Percentiles rank a stretch among this genome's conserved stretches.
phyloP scores from a whole-genome alignment of 30 jellyfish, hydroid and myxozoan species.

The Mastigias papua region DNA sequence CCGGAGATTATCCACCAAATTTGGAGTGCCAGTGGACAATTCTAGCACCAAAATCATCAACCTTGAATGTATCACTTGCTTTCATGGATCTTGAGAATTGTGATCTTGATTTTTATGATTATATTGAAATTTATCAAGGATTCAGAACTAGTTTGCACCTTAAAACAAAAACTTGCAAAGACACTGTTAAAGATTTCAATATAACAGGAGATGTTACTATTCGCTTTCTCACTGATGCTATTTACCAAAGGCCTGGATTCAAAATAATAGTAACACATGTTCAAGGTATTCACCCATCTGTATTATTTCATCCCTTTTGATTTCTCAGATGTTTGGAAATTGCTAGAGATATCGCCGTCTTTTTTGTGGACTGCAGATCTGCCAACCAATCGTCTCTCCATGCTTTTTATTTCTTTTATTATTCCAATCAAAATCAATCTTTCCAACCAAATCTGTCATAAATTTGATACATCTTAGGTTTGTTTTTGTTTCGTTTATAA shows the following conservation, averaged over 20 bases:
- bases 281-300: neutral
- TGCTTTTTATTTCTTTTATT: too few species aligned
- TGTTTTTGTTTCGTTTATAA: too few species aligned
- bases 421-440: too few species aligned
- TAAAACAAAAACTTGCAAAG: neutral
- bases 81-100: constrained; percentile 20
- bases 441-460: too few species aligned
- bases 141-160: constrained; percentile 12
- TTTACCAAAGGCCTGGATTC: neutral
- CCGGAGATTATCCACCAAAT: constrained; percentile 8
- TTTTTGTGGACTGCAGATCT: too few species aligned
- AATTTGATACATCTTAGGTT: too few species aligned
- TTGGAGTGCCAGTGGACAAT: constrained; percentile 17
- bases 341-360: too few species aligned
- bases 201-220: constrained; percentile 19
- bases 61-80: neutral
- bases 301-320: too few species aligned
- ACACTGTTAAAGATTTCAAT: neutral
- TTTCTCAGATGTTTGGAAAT: too few species aligned
- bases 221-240: constrained; percentile 9
- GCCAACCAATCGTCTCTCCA: too few species aligned
- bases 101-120: neutral
- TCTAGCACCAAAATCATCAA: neutral
- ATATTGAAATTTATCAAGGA: constrained; percentile 8
- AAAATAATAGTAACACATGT: neutral